phyloP scores from a whole-genome alignment of 2,797 vertebrate genomes.

The Trachops cirrhosus region DNA sequence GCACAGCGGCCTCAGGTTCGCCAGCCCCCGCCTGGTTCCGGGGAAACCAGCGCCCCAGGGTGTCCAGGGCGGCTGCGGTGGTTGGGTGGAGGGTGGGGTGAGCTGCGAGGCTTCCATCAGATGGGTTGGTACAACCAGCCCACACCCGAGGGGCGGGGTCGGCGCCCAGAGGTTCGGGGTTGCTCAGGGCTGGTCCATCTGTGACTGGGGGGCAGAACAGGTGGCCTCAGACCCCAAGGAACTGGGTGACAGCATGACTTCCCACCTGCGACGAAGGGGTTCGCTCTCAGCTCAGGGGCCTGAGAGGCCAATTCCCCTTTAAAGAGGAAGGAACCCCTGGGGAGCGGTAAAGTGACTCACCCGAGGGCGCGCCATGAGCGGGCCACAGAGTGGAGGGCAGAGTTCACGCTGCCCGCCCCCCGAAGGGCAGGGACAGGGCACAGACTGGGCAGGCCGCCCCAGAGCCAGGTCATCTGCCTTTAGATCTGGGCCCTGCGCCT shows the following conservation, averaged over 20 bases:
- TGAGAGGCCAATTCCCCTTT: neutral
- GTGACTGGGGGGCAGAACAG: neutral
- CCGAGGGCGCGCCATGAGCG: accelerated
- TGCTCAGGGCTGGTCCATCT: neutral
- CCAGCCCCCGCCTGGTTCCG: accelerated
- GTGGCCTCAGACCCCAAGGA: neutral
- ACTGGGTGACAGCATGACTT: neutral
- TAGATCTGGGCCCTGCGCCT: neutral
- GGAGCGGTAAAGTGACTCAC: neutral
- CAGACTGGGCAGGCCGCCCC: neutral
- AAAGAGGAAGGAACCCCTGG: neutral
- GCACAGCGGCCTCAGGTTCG: accelerated
- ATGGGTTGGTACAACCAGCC: neutral
- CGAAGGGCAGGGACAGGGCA: neutral
- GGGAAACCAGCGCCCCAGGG: neutral
- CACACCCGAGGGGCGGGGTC: too few species aligned
- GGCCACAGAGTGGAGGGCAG: neutral
- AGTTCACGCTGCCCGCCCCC: neutral
- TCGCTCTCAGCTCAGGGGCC: neutral
- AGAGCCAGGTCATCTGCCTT: neutral
- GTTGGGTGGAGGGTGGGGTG: neutral
- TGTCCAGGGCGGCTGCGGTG: neutral
- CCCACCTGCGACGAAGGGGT: neutral
- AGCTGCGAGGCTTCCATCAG: neutral
- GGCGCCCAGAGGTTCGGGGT: accelerated